A percentile compares a stretch with the other conserved stretches of the same genome.
Evolutionary conservation across 2,113 vertebrate species (phyloP).

Genomic region (Donacobius atricapilla): DNA sequence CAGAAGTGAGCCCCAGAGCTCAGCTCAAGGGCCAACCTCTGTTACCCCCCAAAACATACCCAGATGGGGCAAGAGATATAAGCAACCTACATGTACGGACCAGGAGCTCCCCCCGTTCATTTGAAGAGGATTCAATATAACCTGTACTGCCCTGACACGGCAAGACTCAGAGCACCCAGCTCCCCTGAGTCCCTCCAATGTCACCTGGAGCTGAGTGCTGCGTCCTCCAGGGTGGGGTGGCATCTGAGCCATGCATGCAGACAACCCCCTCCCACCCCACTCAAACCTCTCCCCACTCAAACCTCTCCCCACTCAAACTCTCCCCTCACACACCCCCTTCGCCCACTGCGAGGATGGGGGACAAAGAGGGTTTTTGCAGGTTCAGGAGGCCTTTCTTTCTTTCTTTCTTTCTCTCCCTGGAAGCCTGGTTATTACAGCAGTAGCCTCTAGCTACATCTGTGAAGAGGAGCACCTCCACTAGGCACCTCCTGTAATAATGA

Average conservation of each 20-base stretch:
- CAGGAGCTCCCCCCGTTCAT: neutral
- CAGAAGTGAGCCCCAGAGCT: neutral
- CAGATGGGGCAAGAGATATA: neutral
- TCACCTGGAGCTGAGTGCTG: neutral
- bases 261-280: neutral
- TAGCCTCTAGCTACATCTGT: slow-evolving; percentile 34
- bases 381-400: slow-evolving; percentile 29
- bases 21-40: neutral
- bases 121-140: neutral
- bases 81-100: neutral
- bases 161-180: neutral
- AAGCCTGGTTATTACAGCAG: slow-evolving; percentile 40
- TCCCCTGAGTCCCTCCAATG: neutral
- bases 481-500: slow-evolving; percentile 33
- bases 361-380: neutral
- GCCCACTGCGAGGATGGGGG: neutral
- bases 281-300: neutral
- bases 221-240: accelerated
- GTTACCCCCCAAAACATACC: accelerated
- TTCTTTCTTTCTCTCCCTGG: neutral
- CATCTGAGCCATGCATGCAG: neutral
- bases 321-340: neutral
- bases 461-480: slow-evolving; percentile 46
- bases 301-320: neutral
- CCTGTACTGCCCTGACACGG: neutral